Evolutionary conservation across 2,113 vertebrate genomes (phyloP).

Genomic region (Lepisosteus oculatus): DNA sequence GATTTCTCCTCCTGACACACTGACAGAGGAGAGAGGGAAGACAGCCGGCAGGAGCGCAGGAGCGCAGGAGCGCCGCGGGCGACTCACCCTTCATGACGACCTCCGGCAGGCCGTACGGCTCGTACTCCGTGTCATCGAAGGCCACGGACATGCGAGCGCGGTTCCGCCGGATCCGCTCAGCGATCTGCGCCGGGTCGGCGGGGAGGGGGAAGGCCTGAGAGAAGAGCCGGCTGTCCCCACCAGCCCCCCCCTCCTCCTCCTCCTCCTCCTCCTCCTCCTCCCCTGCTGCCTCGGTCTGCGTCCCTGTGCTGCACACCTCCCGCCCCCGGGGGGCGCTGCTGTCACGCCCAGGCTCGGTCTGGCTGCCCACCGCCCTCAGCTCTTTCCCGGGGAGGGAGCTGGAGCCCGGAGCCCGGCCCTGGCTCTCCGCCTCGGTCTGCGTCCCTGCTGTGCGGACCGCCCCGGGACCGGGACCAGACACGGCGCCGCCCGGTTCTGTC

Average conservation of each 20-base stretch:
- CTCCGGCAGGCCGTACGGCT: conserved; percentile 74
- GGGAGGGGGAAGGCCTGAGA: conserved; percentile 60
- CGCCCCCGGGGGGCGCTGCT: not conserved
- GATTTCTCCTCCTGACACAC: no score
- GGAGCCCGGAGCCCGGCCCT: not conserved
- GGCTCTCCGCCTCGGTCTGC: not conserved
- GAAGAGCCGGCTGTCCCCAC: conserved; percentile 40
- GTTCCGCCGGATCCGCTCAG: conserved; percentile 62
- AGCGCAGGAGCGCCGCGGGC: not conserved
- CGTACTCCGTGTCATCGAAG: conserved; percentile 72
- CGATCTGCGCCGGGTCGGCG: conserved; percentile 60
- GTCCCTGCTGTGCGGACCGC: not conserved
- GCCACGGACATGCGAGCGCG: conserved; percentile 67
- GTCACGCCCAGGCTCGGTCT: not conserved
- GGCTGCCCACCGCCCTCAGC: no score
- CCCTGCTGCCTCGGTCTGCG: conserved; percentile 52
- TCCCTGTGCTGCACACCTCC: conserved; percentile 39
- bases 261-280: not conserved
- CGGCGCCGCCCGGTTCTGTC: not conserved
- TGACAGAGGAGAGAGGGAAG: no score
- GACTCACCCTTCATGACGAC: conserved; percentile 73
- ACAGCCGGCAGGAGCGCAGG: no score
- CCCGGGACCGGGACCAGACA: conserved; percentile 1
- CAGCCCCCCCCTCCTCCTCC: not conserved
- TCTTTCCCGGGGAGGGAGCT: no score